Evolutionary conservation across 2,888 invertebrate species (phyloP), one percentile per base, ranked within the genome.

Genomic region (Ceramica pisi): DNA sequence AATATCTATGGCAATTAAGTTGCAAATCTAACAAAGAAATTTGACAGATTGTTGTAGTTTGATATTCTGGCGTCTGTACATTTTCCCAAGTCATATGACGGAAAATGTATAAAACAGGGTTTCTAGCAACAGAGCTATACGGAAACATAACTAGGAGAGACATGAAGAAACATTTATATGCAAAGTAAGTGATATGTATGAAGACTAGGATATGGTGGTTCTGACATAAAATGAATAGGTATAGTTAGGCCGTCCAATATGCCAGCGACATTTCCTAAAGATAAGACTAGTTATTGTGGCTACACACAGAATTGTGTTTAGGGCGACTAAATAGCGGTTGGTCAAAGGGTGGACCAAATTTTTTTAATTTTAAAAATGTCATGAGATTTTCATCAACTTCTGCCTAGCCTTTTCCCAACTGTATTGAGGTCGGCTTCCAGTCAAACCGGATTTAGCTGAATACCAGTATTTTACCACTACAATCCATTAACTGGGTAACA

Each of bases 171-270:
- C 51, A 56, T 41, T 51, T 51, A 51, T 38, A 66, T 62, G 72
- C 48, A 55, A 79, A 78, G 60, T 68, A 78, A 67, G 53, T 26
- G 44, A 63, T 63, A 55, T 50, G 50, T 60, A 48, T 61, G 59
- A 67, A 35, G 21, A 16, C 44, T 31, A 55, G 53, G 64, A 41
- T 10, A 21, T 21, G 9, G 41, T 16, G 41, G 23, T 57, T 63
- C 21, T 51, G 55, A 60, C 67, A 48, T 67, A 51, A 55, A 60
- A 63, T 67, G 59, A 67, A 64, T 62, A n/a, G n/a, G n/a, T n/a
- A 66, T 41, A 41, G 53, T n/a, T 51, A 26, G 44, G 55, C 74
- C 46, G 50, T 68, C 77, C 63, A 77, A 78, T 78, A 77, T 77
- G 79, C 55, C 74, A 68, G 19, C n/a, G 26, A 51, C 46, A 68